Percentiles rank a stretch among this genome's conserved stretches.
These are phyloP conservation scores for Phylloscopus collybita DNA, from an alignment of 2,797 vertebrate genomes.

Conservation along the genomic window DNA sequence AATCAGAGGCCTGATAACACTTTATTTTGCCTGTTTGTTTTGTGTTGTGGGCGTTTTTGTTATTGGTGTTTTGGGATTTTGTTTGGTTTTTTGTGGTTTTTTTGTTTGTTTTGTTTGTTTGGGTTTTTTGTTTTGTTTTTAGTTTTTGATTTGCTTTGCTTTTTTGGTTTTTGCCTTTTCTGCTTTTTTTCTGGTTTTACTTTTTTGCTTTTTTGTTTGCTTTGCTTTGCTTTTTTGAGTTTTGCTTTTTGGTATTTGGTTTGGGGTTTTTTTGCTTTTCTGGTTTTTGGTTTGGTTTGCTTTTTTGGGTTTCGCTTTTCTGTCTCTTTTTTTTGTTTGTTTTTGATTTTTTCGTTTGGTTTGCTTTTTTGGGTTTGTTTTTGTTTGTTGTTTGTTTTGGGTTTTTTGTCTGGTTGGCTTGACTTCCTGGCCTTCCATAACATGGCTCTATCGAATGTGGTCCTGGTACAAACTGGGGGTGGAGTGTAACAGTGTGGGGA, in stretches of 20 bases:
- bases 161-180: not conserved
- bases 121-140: not conserved
- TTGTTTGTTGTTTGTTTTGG: not conserved
- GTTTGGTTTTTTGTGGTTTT: not conserved
- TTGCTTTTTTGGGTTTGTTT: too few species aligned
- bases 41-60: not conserved
- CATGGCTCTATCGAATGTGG: rapidly evolving
- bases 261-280: not conserved
- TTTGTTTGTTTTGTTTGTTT: too few species aligned
- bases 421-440: too few species aligned
- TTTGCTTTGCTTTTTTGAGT: not conserved
- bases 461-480: not conserved
- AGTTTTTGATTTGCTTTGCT: not conserved
- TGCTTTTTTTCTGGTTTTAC: too few species aligned
- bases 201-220: not conserved
- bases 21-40: not conserved
- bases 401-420: not conserved
- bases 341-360: not conserved
- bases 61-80: not conserved
- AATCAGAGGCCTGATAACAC: not conserved
- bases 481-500: not conserved
- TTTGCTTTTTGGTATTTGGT: too few species aligned
- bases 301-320: too few species aligned
- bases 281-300: too few species aligned
- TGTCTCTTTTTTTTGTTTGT: too few species aligned